Evolutionary conservation across 1,140 invertebrate genomes (phyloP).

Genomic region (Penaeus japonicus): DNA sequence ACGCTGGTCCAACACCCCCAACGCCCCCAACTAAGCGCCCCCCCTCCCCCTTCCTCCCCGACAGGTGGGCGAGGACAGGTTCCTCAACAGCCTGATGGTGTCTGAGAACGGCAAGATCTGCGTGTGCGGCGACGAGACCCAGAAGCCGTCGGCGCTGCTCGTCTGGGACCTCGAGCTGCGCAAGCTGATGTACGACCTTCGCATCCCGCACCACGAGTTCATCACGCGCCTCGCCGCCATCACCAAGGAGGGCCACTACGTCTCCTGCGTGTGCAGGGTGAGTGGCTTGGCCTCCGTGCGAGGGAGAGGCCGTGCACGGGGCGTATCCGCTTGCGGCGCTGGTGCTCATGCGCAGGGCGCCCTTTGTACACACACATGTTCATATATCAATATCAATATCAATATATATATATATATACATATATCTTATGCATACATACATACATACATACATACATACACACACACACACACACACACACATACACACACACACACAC

Average conservation of each 20-base stretch:
- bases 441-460: no score
- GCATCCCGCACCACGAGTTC: conserved; percentile 89
- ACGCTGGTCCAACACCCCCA: no score
- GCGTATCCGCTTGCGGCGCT: no score
- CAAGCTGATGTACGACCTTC: conserved; percentile 84
- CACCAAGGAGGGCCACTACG: conserved; percentile 80
- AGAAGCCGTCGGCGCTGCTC: conserved; percentile 87
- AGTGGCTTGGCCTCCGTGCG: conserved; percentile 9
- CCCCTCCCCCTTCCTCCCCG: background rate
- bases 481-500: no score
- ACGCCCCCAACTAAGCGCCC: no score
- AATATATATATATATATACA: no score
- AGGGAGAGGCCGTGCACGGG: no score
- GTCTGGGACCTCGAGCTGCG: conserved; percentile 86
- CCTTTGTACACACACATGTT: no score
- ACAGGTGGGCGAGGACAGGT: conserved; percentile 81
- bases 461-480: no score
- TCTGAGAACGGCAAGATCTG: conserved; percentile 86
- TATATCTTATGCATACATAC: no score
- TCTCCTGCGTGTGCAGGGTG: conserved; percentile 71
- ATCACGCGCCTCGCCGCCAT: conserved; percentile 83
- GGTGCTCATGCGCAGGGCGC: no score
- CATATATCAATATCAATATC: no score
- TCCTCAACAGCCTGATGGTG: conserved; percentile 85
- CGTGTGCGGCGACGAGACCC: conserved; percentile 89